These are phyloP conservation scores for Ennomos quercinarius DNA, from an alignment of 2,888 invertebrate species.

Conservation along the genomic window DNA sequence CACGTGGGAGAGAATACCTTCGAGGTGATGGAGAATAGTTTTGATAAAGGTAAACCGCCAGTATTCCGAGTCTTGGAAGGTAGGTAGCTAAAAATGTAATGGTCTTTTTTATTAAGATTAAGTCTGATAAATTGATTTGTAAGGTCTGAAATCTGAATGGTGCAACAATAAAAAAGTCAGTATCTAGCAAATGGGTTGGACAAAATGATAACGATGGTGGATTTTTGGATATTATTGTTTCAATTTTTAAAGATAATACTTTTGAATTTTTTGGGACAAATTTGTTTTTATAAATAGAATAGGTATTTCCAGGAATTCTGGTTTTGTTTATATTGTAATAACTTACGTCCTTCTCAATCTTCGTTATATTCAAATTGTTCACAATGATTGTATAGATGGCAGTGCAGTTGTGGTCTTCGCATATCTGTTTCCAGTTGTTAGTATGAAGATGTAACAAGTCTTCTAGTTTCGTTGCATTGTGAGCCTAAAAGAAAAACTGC, in stretches of 20 bases:
- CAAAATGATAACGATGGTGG: too few relatives aligned
- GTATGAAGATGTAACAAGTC: slow-evolving; percentile 43
- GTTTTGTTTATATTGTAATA: not conserved
- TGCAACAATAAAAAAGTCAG: too few relatives aligned
- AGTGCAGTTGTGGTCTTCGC: slow-evolving; percentile 57
- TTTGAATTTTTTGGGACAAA: too few relatives aligned
- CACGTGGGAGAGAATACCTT: slow-evolving; percentile 65
- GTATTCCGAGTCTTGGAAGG: slow-evolving; percentile 72
- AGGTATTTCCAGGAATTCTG: too few relatives aligned
- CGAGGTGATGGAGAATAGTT: slow-evolving; percentile 69
- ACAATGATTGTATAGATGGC: slow-evolving; percentile 46
- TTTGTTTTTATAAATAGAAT: too few relatives aligned
- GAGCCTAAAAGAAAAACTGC: slow-evolving; percentile 45
- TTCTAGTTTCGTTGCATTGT: slow-evolving; percentile 34
- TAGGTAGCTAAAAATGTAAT: slow-evolving; percentile 55
- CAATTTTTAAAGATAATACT: too few relatives aligned
- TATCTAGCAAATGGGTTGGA: too few relatives aligned
- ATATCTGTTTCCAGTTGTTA: slow-evolving; percentile 53
- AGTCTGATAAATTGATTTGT: too few relatives aligned
- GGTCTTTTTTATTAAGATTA: too few relatives aligned
- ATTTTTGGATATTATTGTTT: too few relatives aligned
- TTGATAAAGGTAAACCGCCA: slow-evolving; percentile 80
- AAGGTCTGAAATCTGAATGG: too few relatives aligned
- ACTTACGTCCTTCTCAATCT: slow-evolving; percentile 59
- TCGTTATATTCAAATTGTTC: slow-evolving; percentile 54